A percentile compares a stretch with the other conserved stretches of the same genome.
phyloP scores from a whole-genome alignment of 2,797 vertebrate species.

The Mus caroli region DNA sequence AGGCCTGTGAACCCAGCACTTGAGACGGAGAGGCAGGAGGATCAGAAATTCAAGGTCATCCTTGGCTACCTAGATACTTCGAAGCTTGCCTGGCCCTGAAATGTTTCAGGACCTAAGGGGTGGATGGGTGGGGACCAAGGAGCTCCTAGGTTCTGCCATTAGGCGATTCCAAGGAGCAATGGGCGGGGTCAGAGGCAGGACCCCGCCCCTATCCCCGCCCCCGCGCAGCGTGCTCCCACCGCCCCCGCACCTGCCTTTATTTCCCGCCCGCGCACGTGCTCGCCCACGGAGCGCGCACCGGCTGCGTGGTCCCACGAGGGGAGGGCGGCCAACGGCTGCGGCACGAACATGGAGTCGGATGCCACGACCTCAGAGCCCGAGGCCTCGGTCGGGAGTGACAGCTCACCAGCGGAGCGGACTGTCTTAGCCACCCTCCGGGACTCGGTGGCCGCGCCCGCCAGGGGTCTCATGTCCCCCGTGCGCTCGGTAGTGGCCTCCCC shows the following conservation, averaged over 20 bases:
- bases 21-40: not conserved
- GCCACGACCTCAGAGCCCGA: not conserved
- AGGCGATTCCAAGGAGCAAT: accelerated
- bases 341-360: conserved; percentile 74
- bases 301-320: not conserved
- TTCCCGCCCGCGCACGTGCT: not conserved
- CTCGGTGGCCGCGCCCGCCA: not conserved
- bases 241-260: not conserved
- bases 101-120: not conserved
- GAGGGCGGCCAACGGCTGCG: conserved; percentile 43
- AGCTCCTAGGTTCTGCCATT: not conserved
- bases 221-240: not conserved
- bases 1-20: not conserved
- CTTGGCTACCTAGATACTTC: not conserved
- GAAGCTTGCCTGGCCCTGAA: not conserved
- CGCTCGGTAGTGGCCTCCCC: conserved; percentile 74
- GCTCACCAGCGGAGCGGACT: not conserved
- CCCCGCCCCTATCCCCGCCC: not conserved
- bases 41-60: not conserved
- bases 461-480: not conserved
- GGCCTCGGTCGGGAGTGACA: not conserved
- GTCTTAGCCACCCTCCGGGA: not conserved
- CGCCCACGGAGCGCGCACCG: not conserved
- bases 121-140: too few relatives aligned
- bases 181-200: not conserved